Evolutionary conservation across 1,140 invertebrate genomes (phyloP).

Genomic region (Octopus sinensis): DNA sequence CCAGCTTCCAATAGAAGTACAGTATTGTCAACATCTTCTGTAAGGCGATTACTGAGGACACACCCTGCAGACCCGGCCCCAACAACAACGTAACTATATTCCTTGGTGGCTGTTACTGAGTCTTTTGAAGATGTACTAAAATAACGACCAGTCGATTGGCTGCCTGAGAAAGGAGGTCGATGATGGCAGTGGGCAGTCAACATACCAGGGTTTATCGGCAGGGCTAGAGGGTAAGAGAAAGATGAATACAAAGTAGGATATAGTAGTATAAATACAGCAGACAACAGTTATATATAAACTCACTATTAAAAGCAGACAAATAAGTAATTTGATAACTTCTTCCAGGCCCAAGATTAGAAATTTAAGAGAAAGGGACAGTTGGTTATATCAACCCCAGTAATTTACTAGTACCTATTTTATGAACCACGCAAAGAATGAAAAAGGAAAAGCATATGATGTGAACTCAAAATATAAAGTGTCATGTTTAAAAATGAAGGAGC

Average conservation of each 20-base stretch:
- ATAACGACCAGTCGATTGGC: not conserved
- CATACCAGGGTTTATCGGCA: not conserved
- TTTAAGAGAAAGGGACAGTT: too few relatives aligned
- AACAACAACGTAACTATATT: slow-evolving; percentile 55
- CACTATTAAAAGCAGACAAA: too few relatives aligned
- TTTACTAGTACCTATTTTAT: too few relatives aligned
- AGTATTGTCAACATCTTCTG: slow-evolving; percentile 48
- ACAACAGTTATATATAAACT: too few relatives aligned
- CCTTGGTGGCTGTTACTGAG: not conserved
- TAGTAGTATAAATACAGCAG: too few relatives aligned
- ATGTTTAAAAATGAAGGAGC: too few relatives aligned
- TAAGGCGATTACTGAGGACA: slow-evolving; percentile 53
- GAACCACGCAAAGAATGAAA: too few relatives aligned
- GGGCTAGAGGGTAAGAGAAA: not conserved
- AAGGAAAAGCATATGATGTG: too few relatives aligned
- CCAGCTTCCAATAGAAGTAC: slow-evolving; percentile 61
- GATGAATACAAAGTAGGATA: not conserved
- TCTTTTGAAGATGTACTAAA: not conserved
- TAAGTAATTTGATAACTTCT: too few relatives aligned
- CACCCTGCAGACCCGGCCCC: slow-evolving; percentile 58
- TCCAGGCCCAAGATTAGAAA: too few relatives aligned
- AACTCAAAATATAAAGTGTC: too few relatives aligned
- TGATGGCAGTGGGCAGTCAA: not conserved
- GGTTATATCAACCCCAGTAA: too few relatives aligned
- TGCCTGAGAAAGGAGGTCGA: not conserved